Evolutionary conservation across 2,113 vertebrate species (phyloP).

Genomic region (Amia ocellicauda): DNA sequence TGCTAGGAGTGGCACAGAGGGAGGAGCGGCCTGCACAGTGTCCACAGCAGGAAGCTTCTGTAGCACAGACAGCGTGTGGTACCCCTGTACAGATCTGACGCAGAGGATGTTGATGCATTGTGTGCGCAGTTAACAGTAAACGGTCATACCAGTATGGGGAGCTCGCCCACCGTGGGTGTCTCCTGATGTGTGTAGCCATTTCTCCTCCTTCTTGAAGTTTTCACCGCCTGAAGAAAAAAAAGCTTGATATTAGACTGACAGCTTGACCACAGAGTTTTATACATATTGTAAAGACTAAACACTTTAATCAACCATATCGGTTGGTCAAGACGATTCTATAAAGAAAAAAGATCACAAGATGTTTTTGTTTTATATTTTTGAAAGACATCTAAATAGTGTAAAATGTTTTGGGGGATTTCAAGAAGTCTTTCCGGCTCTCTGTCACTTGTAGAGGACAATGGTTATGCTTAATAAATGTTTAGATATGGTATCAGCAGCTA

Average conservation of each 20-base stretch:
- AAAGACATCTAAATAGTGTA: too few relatives aligned
- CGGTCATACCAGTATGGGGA: conserved; percentile 53
- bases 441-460: too few relatives aligned
- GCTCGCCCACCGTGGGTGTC: conserved; percentile 63
- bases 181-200: conserved; percentile 63
- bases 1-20: neutral
- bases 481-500: too few relatives aligned
- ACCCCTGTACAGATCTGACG: too few relatives aligned
- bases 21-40: neutral
- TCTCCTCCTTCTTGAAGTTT: conserved; percentile 52
- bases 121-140: conserved; percentile 18
- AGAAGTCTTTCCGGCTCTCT: too few relatives aligned
- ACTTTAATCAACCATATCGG: too few relatives aligned
- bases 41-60: neutral
- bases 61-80: neutral
- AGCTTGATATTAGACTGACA: neutral
- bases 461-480: too few relatives aligned
- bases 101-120: neutral
- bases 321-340: too few relatives aligned
- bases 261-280: neutral
- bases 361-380: too few relatives aligned
- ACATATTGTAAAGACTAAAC: too few relatives aligned
- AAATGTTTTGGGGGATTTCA: too few relatives aligned
- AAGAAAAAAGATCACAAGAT: too few relatives aligned
- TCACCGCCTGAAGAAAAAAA: conserved; percentile 39